phyloP scores from a whole-genome alignment of 1,140 invertebrate genomes.

The Drosophila nigrodunni region DNA sequence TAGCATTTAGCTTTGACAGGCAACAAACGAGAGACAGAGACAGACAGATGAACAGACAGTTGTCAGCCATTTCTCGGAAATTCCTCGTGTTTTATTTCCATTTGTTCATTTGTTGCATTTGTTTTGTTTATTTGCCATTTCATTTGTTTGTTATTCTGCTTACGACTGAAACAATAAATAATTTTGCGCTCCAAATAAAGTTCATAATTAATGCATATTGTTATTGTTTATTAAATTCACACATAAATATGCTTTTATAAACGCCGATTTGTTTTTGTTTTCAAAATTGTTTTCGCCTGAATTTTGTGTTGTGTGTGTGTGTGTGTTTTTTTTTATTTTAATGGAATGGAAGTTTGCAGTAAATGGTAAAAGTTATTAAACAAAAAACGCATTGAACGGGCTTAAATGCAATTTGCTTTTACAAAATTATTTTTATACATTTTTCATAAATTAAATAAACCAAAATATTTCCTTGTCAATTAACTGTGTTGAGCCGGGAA shows the following conservation, averaged over 20 bases:
- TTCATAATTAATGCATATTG: constrained; percentile 32
- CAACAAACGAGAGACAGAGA: too few relatives aligned
- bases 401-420: too few relatives aligned
- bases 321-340: not conserved
- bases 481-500: too few relatives aligned
- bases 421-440: too few relatives aligned
- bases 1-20: not conserved
- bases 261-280: constrained; percentile 2
- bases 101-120: constrained; percentile 1
- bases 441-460: too few relatives aligned
- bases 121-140: not conserved
- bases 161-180: constrained; percentile 16
- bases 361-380: not conserved
- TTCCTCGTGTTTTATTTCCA: not conserved
- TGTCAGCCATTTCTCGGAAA: not conserved
- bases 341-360: constrained; percentile 3
- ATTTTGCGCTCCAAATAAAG: constrained; percentile 18
- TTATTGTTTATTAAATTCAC: constrained; percentile 29
- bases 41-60: not conserved
- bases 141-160: not conserved
- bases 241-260: constrained; percentile 4
- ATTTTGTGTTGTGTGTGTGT: not conserved
- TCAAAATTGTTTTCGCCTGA: not conserved
- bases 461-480: too few relatives aligned
- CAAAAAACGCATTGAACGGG: too few relatives aligned